Base-by-base conservation (phyloP, 2,888 invertebrate species). In the Chymomyza procnemis region DNA sequence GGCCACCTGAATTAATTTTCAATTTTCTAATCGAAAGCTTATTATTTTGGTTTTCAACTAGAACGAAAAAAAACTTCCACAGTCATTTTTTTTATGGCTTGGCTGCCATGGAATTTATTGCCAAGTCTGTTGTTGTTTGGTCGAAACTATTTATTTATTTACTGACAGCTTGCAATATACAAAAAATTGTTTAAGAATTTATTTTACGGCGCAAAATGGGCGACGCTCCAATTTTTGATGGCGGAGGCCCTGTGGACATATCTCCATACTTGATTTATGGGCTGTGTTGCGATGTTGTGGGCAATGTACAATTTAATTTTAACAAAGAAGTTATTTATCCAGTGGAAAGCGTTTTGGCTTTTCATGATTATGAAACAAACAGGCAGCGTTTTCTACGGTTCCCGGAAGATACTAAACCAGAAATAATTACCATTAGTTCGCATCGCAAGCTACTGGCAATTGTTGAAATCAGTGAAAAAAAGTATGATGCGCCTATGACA, bases 311-410 rank as follows among this genome's bases (percentile, higher is more conserved):
- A 87, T 96, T 94, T 82, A 91, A 95, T 64, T 92, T 93, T 19
- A 95, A 95, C 85, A 93, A 95, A 26, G 96, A 96, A 87, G 93
- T 96, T 48, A 92, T 96, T 59, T 96, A 96, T 90, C 95, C 96
- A 0, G 95, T 95, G 34, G 96, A 96, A 61, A 94, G 94, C 61
- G 95, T 95, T 1, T 91, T 97, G 59, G 93, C 94, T 0, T 92
- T 96, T 69, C 96, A 97, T 81, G 95, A 96, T 88, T 94, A 93
- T 88, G 92, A 93, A 6, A 93, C 94, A 79, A 94, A 94, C 85
- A 94, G 93, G 74, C 96, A 97, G 88, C 93, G 93, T 82, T 95
- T 34, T 55, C 61, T 16, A 52, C 89, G 91, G 72, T 87, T 91
- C 16, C 89, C 90, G 0, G 90, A 90, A 71, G 86, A 89, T 22